Conservation (phyloP, 37 sponge, comb jelly and placozoan genomes). For the Crambe crambe region DNA sequence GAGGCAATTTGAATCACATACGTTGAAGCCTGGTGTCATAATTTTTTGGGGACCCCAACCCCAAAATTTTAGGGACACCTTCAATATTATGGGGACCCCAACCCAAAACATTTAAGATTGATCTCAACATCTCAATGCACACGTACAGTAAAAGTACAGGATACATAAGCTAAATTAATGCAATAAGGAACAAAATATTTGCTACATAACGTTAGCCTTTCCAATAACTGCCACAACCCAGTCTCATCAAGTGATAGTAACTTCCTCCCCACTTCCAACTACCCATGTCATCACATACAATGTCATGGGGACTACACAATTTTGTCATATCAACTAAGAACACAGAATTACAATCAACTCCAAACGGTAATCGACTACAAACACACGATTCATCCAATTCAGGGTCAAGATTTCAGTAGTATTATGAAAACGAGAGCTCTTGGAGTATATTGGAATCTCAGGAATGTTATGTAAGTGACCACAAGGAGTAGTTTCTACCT, state of each 20-base stretch:
- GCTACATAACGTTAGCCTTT: too few relatives aligned
- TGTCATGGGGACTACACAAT: conserved; percentile 18
- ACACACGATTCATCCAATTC: background rate
- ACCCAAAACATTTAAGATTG: too few relatives aligned
- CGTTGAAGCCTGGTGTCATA: too few relatives aligned
- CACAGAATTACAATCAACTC: conserved; percentile 26
- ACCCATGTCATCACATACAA: conserved; percentile 49
- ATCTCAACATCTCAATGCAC: too few relatives aligned
- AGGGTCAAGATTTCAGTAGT: conserved; percentile 18
- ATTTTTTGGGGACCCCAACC: too few relatives aligned
- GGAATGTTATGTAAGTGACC: background rate
- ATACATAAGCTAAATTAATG: too few relatives aligned
- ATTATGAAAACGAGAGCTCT: background rate
- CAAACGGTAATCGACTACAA: conserved; percentile 22
- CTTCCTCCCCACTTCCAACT: conserved; percentile 36
- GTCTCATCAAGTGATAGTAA: conserved; percentile 3
- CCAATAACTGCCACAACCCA: conserved; percentile 2
- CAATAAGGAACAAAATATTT: too few relatives aligned
- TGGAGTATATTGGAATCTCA: conserved; percentile 11
- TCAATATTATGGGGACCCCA: too few relatives aligned
- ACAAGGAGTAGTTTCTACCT: background rate
- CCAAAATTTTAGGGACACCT: too few relatives aligned
- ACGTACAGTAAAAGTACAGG: too few relatives aligned
- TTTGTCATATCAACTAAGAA: conserved; percentile 28
- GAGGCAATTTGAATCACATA: too few relatives aligned